Percentiles rank a stretch among this genome's conserved stretches.
phyloP scores from a whole-genome alignment of 2,797 vertebrate genomes.

The Melanotaenia nigrans region DNA sequence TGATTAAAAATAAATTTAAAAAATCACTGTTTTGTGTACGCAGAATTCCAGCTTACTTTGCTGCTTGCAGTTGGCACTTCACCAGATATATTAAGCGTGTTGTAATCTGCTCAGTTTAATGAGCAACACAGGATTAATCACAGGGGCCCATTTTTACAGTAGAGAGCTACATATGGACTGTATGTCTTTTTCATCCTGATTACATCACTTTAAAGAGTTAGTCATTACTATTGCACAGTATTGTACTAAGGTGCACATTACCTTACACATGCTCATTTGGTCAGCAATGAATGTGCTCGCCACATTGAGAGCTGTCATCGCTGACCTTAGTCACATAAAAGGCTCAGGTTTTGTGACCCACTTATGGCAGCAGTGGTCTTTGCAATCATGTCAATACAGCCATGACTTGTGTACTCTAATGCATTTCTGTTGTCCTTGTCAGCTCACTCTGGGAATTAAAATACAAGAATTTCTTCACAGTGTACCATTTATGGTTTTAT shows the following conservation, averaged over 20 bases:
- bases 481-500: slow-evolving; percentile 42
- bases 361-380: slow-evolving; percentile 31
- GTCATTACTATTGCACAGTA: not conserved
- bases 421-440: not conserved
- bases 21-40: not conserved
- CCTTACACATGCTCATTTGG: not conserved
- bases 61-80: slow-evolving; percentile 1
- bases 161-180: not conserved
- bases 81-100: slow-evolving; percentile 3
- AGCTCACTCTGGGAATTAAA: slow-evolving; percentile 21
- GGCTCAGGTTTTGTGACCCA: slow-evolving; percentile 53
- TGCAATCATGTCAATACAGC: slow-evolving; percentile 29
- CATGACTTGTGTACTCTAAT: slow-evolving; percentile 19
- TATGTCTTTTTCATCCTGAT: slow-evolving; percentile 5
- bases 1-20: not conserved
- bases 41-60: not conserved
- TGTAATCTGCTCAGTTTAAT: slow-evolving; percentile 24
- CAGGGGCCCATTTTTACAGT: not conserved
- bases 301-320: not conserved
- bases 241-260: not conserved
- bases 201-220: not conserved
- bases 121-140: slow-evolving; percentile 11
- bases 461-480: slow-evolving; percentile 35
- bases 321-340: slow-evolving; percentile 14
- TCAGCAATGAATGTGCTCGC: not conserved